Evolutionary conservation across 64 coral and sea anemone genomes (phyloP).

Genomic region (Dendrophyllia cribrosa): DNA sequence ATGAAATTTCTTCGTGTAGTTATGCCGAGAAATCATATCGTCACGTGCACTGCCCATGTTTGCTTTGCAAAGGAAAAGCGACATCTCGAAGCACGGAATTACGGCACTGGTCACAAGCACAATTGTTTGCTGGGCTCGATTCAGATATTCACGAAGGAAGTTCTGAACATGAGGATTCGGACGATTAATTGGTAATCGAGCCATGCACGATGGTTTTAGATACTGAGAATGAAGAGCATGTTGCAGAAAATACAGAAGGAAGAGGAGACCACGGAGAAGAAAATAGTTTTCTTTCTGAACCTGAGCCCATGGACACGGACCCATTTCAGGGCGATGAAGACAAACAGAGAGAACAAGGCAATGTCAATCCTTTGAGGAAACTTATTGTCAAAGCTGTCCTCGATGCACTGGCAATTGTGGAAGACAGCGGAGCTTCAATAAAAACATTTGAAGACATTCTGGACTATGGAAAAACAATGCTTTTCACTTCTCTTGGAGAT

Average conservation of each 20-base stretch:
- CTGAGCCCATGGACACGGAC: slow-evolving; percentile 4
- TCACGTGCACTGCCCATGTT: no score
- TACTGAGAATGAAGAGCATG: neutral
- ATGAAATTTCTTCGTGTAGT: neutral
- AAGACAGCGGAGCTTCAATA: slow-evolving; percentile 59
- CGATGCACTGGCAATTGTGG: slow-evolving; percentile 60
- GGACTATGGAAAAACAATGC: slow-evolving; percentile 13
- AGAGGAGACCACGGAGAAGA: neutral
- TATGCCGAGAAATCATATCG: neutral
- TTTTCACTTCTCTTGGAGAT: slow-evolving; percentile 40
- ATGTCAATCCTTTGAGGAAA: slow-evolving; percentile 67
- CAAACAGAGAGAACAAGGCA: no score
- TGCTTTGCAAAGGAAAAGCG: slow-evolving; percentile 35
- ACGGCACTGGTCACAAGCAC: slow-evolving; percentile 48
- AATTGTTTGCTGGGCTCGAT: slow-evolving; percentile 5
- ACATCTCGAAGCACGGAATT: slow-evolving; percentile 20
- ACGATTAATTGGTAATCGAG: neutral
- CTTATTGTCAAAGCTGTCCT: slow-evolving; percentile 67
- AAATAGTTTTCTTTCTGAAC: neutral
- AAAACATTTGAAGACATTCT: slow-evolving; percentile 68
- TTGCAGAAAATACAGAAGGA: neutral
- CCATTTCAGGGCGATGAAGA: neutral
- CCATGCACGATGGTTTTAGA: no score
- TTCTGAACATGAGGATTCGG: no score
- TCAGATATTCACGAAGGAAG: neutral